Conservation (phyloP, 2,113 vertebrate genomes). For the Daphoenositta chrysoptera region DNA sequence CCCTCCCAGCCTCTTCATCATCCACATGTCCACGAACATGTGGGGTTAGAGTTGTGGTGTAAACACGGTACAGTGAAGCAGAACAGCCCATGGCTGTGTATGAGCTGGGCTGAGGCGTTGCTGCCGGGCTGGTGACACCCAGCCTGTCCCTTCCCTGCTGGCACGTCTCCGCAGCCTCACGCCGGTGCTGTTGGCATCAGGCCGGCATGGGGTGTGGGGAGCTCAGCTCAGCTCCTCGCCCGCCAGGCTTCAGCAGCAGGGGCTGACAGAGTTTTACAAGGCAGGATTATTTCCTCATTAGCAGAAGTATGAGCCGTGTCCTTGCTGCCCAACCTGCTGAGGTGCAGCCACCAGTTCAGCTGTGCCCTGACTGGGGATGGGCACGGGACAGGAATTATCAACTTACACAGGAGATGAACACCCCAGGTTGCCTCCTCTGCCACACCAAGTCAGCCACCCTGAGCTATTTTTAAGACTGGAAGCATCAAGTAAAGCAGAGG, state of each 20-base stretch:
- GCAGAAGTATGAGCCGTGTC: not conserved
- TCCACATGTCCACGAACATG: fast-evolving
- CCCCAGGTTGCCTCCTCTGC: not conserved
- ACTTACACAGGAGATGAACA: not conserved
- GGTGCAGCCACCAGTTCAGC: not conserved
- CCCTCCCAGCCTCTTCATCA: not conserved
- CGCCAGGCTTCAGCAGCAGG: not conserved
- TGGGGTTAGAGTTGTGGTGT: not conserved
- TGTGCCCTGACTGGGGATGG: not conserved
- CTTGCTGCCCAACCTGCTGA: not conserved
- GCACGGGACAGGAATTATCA: not conserved
- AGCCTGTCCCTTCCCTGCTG: not conserved
- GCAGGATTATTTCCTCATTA: not conserved
- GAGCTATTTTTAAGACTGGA: slow-evolving; percentile 20
- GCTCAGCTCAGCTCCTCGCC: fast-evolving
- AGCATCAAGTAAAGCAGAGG: not conserved
- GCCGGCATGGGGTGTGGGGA: not conserved
- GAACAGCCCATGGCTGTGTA: not conserved
- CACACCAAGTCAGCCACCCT: fast-evolving
- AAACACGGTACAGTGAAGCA: fast-evolving
- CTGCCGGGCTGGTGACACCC: not conserved
- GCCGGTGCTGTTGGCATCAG: fast-evolving
- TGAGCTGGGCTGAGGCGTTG: not conserved
- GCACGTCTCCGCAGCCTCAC: fast-evolving
- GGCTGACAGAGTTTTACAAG: not conserved